Evolutionary conservation across 2,113 vertebrate species (phyloP).

Genomic region (Leucoraja erinaceus): DNA sequence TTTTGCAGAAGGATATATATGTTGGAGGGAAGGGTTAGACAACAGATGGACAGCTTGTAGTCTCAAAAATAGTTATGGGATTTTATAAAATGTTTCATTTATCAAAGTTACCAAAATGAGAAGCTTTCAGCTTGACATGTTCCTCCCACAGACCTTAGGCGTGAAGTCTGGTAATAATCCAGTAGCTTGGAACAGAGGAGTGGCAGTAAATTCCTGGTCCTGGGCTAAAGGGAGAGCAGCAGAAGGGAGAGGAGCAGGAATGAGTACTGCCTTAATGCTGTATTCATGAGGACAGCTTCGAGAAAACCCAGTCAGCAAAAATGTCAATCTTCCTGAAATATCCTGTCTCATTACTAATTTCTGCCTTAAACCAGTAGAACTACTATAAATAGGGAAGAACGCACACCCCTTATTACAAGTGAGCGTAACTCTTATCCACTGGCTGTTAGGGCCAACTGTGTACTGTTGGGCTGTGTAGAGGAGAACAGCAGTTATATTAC

Average conservation of each 20-base stretch:
- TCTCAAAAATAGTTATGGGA: conserved; percentile 12
- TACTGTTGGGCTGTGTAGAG: background rate
- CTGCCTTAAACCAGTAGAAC: too few species aligned
- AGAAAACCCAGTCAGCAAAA: background rate
- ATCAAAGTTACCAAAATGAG: background rate
- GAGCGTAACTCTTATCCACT: background rate
- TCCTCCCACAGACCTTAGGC: background rate
- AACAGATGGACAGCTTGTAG: background rate
- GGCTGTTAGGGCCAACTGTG: background rate
- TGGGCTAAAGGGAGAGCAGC: background rate
- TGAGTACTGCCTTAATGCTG: background rate
- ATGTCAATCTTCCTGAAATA: background rate
- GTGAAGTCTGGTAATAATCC: background rate
- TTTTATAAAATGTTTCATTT: background rate
- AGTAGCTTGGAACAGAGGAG: background rate
- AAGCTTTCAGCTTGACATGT: background rate
- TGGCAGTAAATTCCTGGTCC: background rate
- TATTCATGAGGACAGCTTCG: background rate
- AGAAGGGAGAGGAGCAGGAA: background rate
- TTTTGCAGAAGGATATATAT: background rate
- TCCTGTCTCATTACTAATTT: conserved; percentile 8
- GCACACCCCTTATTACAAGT: background rate
- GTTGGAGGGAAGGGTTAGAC: background rate
- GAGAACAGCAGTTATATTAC: background rate
- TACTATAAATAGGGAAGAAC: background rate